These are phyloP conservation scores for Melanotaenia maccullochi DNA, from an alignment of 2,797 vertebrate species.

Conservation along the genomic window DNA sequence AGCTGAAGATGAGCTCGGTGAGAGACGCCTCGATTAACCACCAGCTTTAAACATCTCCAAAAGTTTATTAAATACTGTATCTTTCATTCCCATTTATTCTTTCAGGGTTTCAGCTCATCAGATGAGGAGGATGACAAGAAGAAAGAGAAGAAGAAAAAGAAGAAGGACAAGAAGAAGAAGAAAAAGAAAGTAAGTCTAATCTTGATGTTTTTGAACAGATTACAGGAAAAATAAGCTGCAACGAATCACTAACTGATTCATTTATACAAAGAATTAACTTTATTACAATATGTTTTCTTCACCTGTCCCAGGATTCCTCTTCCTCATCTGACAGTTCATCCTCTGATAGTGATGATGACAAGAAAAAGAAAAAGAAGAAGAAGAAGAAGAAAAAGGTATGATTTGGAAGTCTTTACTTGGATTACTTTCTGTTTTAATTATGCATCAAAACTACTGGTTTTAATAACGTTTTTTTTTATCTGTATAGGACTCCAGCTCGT, in stretches of 20 bases:
- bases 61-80: background rate
- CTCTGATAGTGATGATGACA: constrained; percentile 43
- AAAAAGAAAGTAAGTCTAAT: constrained; percentile 37
- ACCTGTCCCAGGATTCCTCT: constrained; percentile 31
- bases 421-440: background rate
- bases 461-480: too few relatives aligned
- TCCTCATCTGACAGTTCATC: constrained; percentile 56
- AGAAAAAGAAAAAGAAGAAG: constrained; percentile 60
- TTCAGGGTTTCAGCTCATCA: constrained; percentile 45
- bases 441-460: too few relatives aligned
- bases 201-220: background rate
- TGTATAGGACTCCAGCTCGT: constrained; percentile 46
- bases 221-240: background rate
- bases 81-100: background rate
- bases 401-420: too few relatives aligned
- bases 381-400: constrained; percentile 51
- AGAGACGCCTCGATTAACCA: background rate
- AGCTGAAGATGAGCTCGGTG: constrained; percentile 24
- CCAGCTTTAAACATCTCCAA: background rate
- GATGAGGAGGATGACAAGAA: constrained; percentile 48
- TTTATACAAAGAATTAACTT: background rate
- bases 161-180: constrained; percentile 52
- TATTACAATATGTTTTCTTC: constrained; percentile 17
- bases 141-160: constrained; percentile 53
- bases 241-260: background rate